Conservation (phyloP, 2,113 vertebrate species). For the Notothenia rossii region DNA sequence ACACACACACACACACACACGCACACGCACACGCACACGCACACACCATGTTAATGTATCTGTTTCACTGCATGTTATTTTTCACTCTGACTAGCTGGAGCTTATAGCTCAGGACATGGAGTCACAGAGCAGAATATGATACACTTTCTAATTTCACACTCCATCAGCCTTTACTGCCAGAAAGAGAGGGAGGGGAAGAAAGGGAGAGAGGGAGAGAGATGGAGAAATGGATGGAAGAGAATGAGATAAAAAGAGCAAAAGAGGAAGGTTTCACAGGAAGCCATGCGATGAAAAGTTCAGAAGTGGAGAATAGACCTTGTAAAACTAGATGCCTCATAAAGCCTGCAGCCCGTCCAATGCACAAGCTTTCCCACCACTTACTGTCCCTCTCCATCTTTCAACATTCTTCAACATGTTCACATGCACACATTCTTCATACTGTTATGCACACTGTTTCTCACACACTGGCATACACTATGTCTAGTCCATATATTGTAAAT, state of each 20-base stretch:
- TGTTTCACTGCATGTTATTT: constrained; percentile 82
- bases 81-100: constrained; percentile 80
- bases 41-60: constrained; percentile 76
- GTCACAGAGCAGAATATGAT: constrained; percentile 84
- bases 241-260: constrained; percentile 54
- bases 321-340: constrained; percentile 62
- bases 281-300: constrained; percentile 69
- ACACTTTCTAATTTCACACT: constrained; percentile 85
- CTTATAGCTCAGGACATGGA: constrained; percentile 80
- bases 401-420: background rate
- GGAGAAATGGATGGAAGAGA: constrained; percentile 56
- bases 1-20: constrained; percentile 19
- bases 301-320: constrained; percentile 51
- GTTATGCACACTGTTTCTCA: background rate
- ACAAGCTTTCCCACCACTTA: background rate
- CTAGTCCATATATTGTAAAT: background rate
- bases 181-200: constrained; percentile 61
- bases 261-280: constrained; percentile 49
- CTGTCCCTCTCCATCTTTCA: constrained; percentile 1
- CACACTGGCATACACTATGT: background rate
- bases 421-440: background rate
- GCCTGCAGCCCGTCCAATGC: constrained; percentile 34
- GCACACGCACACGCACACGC: background rate
- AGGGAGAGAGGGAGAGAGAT: constrained; percentile 40
- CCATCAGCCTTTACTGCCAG: constrained; percentile 82